phyloP scores from a whole-genome alignment of 2,113 vertebrate species.

The Synodontis membranacea region DNA sequence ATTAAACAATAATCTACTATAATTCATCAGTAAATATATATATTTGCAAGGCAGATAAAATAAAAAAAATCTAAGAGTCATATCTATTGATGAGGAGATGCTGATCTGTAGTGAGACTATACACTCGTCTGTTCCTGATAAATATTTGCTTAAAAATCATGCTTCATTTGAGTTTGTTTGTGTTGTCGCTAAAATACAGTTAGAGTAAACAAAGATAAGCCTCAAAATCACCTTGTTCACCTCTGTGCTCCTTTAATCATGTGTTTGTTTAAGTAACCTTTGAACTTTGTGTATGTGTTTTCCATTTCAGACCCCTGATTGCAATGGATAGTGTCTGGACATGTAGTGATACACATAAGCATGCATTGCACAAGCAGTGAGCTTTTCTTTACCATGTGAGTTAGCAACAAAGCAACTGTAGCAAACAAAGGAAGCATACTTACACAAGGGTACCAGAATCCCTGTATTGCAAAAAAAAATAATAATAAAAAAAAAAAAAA shows the following conservation, averaged over 20 bases:
- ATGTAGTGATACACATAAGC: background rate
- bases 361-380: background rate
- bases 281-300: constrained; percentile 2
- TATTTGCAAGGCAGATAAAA: too few species aligned
- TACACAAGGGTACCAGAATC: background rate
- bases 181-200: background rate
- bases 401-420: background rate
- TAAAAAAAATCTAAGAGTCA: too few species aligned
- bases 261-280: constrained; percentile 30
- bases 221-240: constrained; percentile 23
- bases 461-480: background rate
- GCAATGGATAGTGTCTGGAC: background rate
- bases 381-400: background rate
- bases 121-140: background rate
- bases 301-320: constrained; percentile 5
- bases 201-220: constrained; percentile 17
- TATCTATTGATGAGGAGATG: constrained; percentile 4
- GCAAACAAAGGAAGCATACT: background rate
- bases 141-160: background rate
- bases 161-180: background rate
- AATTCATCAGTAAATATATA: too few species aligned
- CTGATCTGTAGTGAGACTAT: background rate
- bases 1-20: too few species aligned
- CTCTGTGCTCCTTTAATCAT: background rate
- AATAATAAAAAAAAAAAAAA: background rate